Base-by-base conservation (phyloP, 2,888 invertebrate genomes). In the Alviniconcha strummeri region DNA sequence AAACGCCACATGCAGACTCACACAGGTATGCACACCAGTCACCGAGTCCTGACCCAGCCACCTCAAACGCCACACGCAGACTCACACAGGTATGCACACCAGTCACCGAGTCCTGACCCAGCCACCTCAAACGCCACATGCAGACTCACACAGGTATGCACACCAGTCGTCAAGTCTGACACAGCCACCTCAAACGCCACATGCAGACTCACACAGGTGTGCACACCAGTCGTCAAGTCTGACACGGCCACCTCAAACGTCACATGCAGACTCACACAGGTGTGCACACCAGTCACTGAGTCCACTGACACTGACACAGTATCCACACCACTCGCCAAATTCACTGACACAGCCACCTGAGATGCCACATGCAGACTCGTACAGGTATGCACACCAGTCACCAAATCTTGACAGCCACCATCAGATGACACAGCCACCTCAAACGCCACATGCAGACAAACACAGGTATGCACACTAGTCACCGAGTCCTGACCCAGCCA, bases 241-340 rank as follows among this genome's bases (percentile, higher is more conserved):
- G 80, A 19, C 80, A 55, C 36, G 71, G 80, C 17, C 71, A 80
- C 71, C 71, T 80, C 55, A 80, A 80, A 19, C 54, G 71, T 15
- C 80, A 80, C 56, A 80, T 80, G 80, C 56, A 57, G 71, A 80
- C 69, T n/a, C 80, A 80, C 80, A 80, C 80, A 6, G 80, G 80
- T 71, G 17, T 36, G 36, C 36, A 36, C 36, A 36, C 36, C 3
- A 36, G 36, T 36, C 36, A 36, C 36, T 36, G 36, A 36, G 36
- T 36, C 36, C 36, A 36, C 69, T 5, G 80, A 19, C 80, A 56
- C 36, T 71, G 80, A 15, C 71, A 80, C 71, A 71, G 80, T 71
- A 55, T 36, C 36, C 0, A 36, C 36, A 36, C 36, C 36, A 36
- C 36, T 36, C 36, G 3, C 36, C 36, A 3, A 36, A 36, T 36